Base-by-base conservation (phyloP, 1,140 invertebrate species). In the Ruditapes philippinarum region DNA sequence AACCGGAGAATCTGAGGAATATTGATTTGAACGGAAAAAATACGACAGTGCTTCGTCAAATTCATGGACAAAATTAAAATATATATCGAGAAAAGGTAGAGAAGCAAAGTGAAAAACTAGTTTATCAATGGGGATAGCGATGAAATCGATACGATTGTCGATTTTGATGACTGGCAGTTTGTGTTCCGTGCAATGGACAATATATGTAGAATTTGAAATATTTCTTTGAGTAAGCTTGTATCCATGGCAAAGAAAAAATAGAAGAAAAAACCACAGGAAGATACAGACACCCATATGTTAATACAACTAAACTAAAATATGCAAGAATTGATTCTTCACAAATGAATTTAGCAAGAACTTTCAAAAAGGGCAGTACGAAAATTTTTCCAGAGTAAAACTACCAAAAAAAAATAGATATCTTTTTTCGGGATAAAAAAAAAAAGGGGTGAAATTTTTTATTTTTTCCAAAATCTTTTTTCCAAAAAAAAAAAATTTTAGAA, bases 301-400 rank as follows among this genome's bases (percentile, higher is more conserved):
- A 57, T 57, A 14, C 51, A 70, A 70, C 28, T 70, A 70, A 14
- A 70, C 17, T 28, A 70, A 70, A 33, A 70, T 36, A 70, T 70
- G 65, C 65, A 70, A 70, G 5, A 70, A 33, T 70, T 19, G 22
- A 12, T 70, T 70, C 36, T 33, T 40, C 28, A 70, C 65, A 70
- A 70, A 70, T 70, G 65, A 40, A 70, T 4, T n/a, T 28, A 70
- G 22, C 31, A 70, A 70, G 31, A 70, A 70, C 14, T 36, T 4
- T 11, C 28, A 36, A 70, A 70, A 5, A 70, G 65, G 33, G 33
- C 17, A 40, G 28, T 31, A 70, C n/a, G 36, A 40, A 70, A 33
- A 33, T 31, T 14, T 33, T 2, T 40, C 28, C 3, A 11, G 5
- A 36, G 65, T 33, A 2, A 36, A 70, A 22, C 28, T 70, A 36